Base-by-base conservation (phyloP, 2,888 invertebrate species). In the Drosophila fulvimacula region DNA sequence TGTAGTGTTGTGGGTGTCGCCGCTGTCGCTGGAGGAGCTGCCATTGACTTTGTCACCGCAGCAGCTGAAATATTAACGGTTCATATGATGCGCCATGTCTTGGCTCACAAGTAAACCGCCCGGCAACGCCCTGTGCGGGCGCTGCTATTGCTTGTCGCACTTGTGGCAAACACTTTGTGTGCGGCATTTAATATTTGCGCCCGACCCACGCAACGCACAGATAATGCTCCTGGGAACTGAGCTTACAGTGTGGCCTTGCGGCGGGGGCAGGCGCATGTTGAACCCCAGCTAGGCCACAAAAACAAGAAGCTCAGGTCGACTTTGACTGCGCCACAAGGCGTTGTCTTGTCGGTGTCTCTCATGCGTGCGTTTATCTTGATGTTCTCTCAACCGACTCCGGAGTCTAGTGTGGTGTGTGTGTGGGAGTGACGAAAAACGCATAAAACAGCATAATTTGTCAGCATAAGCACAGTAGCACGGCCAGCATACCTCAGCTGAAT, bases 371-470 rank as follows among this genome's bases (percentile, higher is more conserved):
- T 73, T 81, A 73, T 67, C 73, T 76, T 70, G 72, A 72, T 77
- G 74, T 58, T 61, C 61, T 53, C 49, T 41, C 55, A 61, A 27
- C 44, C 61, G 36, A 60, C 59, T 36, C 57, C 15, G n/a, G n/a
- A 13, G 51, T 68, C 66, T 67, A 53, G 67, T 61, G 48, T 73
- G 62, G 62, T 38, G 56, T 59, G 60, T 36, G 39, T 41, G 21
- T 44, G 49, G 53, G 59, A 51, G 76, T 75, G 86, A 73, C 76
- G 78, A 84, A 81, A 85, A 78, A 79, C 81, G 80, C 81, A 87
- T 86, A 82, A 86, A 88, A 80, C 78, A 77, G 81, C 80, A 88
- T 88, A 88, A 88, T 85, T 88, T 88, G 88, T 87, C 87, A 81
- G 80, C 79, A 76, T 70, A 77, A 83, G 65, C 65, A 79, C 71